Evolutionary conservation across 2,888 invertebrate species (phyloP), one percentile per base, ranked within the genome.

Genomic region (Pseudoips prasinana): DNA sequence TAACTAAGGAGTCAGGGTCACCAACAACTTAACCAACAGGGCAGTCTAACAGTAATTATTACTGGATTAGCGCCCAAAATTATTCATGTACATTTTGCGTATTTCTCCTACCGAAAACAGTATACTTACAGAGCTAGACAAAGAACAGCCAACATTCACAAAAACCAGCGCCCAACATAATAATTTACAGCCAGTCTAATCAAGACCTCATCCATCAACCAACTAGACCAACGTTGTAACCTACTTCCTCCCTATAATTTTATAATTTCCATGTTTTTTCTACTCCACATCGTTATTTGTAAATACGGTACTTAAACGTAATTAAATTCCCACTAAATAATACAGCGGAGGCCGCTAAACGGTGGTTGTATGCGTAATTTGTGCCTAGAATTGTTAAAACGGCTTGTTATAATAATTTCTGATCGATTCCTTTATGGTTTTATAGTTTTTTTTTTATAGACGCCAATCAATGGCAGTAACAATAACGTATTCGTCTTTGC

Each of bases 311-410:
- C 63, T 75, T 73, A 70, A 58, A 60, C 50, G 51, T 58, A 66
- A 79, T 78, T 77, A 78, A 67, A 62, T 50, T 55, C 53, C 58
- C 45, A 34, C 64, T 50, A 72, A 77, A 75, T 73, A 68, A 72
- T 63, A 67, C 50, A 52, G 36, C 43, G 60, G 46, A 46, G 42
- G 46, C 45, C 48, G 33, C 52, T 66, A 74, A 75, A 69, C 52
- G 58, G 26, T 38, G 54, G 64, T 41, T 58, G 35, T 58, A 46
- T 46, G 49, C 57, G 48, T 70, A 64, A 66, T 64, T 58, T 60
- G 61, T 57, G 46, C 56, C 58, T 50, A 46, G 43, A 54, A 58
- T 3, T 54, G 53, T 50, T 55, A 58, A 58, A 70, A 66, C 51
- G 58, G 57, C 74, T 74, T 42, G 73, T 75, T 74, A 72, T 40